Conservation (phyloP, 2,113 vertebrate genomes). For the Chrysemys picta region DNA sequence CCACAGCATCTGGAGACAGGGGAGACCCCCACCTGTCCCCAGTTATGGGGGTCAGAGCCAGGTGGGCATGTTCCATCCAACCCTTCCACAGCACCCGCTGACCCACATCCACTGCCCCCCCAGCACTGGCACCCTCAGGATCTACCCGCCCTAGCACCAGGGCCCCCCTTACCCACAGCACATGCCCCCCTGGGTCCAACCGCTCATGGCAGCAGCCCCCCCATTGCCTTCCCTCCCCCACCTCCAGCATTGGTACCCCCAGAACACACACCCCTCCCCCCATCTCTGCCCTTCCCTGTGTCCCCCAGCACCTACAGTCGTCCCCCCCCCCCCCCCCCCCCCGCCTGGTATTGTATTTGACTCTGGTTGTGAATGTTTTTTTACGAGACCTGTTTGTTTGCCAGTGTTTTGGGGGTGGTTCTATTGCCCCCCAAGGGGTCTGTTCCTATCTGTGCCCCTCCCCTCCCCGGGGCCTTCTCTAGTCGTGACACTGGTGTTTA, state of each 20-base stretch:
- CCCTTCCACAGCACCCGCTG: too few species aligned
- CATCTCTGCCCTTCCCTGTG: too few species aligned
- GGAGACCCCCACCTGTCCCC: too few species aligned
- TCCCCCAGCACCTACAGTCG: too few species aligned
- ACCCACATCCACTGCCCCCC: too few species aligned
- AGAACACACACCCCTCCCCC: too few species aligned
- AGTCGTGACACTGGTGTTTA: not conserved
- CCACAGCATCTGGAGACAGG: too few species aligned
- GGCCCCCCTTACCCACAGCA: not conserved
- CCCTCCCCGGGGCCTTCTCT: not conserved
- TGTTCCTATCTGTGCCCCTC: not conserved
- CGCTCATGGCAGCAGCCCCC: too few species aligned
- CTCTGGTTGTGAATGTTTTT: not conserved
- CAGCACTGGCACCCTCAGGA: not conserved
- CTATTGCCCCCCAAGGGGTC: not conserved
- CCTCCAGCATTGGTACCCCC: not conserved
- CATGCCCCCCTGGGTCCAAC: not conserved
- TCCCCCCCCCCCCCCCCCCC: too few species aligned
- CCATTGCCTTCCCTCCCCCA: too few species aligned
- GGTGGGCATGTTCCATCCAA: not conserved
- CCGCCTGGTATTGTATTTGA: not conserved
- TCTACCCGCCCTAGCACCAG: not conserved
- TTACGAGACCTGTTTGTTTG: not conserved
- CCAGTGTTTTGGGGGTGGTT: too few species aligned
- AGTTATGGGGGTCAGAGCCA: not conserved